Conservation (phyloP, 2,888 invertebrate genomes). For the Trichogramma evanescens region DNA sequence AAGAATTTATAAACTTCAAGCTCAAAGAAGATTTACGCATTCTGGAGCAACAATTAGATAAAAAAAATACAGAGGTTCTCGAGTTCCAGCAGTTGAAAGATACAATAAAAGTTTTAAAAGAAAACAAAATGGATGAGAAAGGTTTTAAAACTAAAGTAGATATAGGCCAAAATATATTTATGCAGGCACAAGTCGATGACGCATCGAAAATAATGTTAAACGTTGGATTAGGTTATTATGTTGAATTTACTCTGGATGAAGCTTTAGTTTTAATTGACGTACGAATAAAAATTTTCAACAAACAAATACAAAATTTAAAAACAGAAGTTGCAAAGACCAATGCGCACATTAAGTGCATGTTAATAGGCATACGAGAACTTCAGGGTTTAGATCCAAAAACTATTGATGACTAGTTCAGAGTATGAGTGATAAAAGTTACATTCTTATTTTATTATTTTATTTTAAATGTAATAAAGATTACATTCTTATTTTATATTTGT, state of each 20-base stretch:
- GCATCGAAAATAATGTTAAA: slow-evolving; percentile 62
- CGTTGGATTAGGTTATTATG: slow-evolving; percentile 68
- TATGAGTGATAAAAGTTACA: background rate
- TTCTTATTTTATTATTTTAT: too few species aligned
- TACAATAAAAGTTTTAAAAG: slow-evolving; percentile 59
- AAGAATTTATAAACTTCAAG: slow-evolving; percentile 71
- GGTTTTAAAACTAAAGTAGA: slow-evolving; percentile 67
- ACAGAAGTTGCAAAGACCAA: slow-evolving; percentile 65
- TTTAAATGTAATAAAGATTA: background rate
- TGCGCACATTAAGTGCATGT: slow-evolving; percentile 70
- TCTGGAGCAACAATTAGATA: slow-evolving; percentile 55
- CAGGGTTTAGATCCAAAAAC: slow-evolving; percentile 37
- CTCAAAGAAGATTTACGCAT: slow-evolving; percentile 64
- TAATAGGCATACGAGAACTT: slow-evolving; percentile 62
- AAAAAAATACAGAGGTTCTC: slow-evolving; percentile 60
- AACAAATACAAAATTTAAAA: slow-evolving; percentile 56
- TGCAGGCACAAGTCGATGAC: slow-evolving; percentile 67
- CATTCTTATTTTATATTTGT: background rate
- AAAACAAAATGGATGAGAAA: slow-evolving; percentile 51
- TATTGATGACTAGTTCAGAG: too few species aligned
- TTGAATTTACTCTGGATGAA: slow-evolving; percentile 67
- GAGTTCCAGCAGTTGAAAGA: slow-evolving; percentile 70
- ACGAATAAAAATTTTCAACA: slow-evolving; percentile 60
- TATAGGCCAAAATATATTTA: slow-evolving; percentile 77
- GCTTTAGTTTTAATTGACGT: slow-evolving; percentile 65